phyloP scores from a whole-genome alignment of 2,797 vertebrate genomes.

The Coregonus sp. region DNA sequence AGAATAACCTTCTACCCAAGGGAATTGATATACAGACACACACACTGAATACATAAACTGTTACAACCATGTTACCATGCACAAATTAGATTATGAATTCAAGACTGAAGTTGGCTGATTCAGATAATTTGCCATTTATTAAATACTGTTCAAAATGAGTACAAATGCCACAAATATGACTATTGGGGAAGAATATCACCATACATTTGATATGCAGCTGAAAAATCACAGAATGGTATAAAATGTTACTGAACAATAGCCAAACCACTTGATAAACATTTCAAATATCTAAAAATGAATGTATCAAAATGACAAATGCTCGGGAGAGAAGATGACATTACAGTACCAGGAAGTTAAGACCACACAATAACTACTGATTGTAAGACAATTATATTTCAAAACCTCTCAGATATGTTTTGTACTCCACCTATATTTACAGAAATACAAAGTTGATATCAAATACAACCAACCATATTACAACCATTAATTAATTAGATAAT shows the following conservation, averaged over 20 bases:
- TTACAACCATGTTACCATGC: neutral
- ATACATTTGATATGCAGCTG: conserved; percentile 45
- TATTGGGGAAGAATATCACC: conserved; percentile 31
- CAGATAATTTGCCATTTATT: conserved; percentile 76
- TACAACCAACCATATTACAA: conserved; percentile 68
- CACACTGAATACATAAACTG: neutral
- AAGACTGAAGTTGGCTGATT: conserved; percentile 57
- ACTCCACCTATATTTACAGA: conserved; percentile 65
- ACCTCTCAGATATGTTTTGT: conserved; percentile 49
- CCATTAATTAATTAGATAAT: conserved; percentile 61
- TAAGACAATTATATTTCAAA: conserved; percentile 62
- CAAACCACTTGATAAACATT: conserved; percentile 66
- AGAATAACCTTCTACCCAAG: conserved; percentile 27
- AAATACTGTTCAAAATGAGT: conserved; percentile 74
- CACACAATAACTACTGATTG: conserved; percentile 62
- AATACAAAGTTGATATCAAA: conserved; percentile 76
- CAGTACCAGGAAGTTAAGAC: conserved; percentile 65
- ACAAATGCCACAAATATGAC: conserved; percentile 65
- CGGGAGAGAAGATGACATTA: conserved; percentile 46
- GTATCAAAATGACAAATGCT: conserved; percentile 68
- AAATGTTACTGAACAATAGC: conserved; percentile 69
- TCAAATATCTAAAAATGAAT: conserved; percentile 70
- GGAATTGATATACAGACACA: neutral
- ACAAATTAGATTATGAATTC: conserved; percentile 35
- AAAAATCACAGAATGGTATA: conserved; percentile 59